These are phyloP conservation scores for Vireo altiloquus DNA, from an alignment of 2,113 vertebrate genomes.

Conservation along the genomic window DNA sequence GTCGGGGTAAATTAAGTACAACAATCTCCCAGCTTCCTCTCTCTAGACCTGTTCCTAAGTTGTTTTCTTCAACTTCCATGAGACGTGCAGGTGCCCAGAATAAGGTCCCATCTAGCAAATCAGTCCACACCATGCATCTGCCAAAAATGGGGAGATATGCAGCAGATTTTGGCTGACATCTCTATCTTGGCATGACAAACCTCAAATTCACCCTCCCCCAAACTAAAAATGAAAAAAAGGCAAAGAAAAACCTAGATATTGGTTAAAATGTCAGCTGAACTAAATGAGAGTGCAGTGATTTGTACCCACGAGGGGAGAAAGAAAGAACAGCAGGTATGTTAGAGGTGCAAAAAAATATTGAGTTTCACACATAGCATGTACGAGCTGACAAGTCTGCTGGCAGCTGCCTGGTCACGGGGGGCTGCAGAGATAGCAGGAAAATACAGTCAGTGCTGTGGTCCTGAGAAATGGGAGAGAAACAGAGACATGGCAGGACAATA, in stretches of 20 bases:
- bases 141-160: not conserved
- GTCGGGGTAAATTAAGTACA: conserved; percentile 26
- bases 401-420: conserved; percentile 25
- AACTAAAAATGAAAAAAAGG: not conserved
- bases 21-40: not conserved
- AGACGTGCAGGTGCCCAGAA: not conserved
- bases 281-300: conserved; percentile 49
- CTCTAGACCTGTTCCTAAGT: not conserved
- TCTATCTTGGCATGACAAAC: not conserved
- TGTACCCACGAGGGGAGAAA: conserved; percentile 38
- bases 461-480: conserved; percentile 10
- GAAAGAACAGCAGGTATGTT: conserved; percentile 44
- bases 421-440: not conserved
- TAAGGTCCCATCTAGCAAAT: not conserved
- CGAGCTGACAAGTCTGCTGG: conserved; percentile 50
- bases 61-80: not conserved
- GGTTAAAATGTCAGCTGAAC: conserved; percentile 46
- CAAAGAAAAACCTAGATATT: not conserved
- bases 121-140: not conserved
- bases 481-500: not conserved
- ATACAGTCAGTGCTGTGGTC: not conserved
- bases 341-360: conserved; percentile 52
- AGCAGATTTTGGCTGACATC: conserved; percentile 11
- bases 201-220: not conserved
- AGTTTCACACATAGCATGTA: conserved; percentile 57